Percentiles rank a stretch among this genome's conserved stretches.
phyloP scores from a whole-genome alignment of 2,113 vertebrate genomes.

The Sminthopsis crassicaudata region DNA sequence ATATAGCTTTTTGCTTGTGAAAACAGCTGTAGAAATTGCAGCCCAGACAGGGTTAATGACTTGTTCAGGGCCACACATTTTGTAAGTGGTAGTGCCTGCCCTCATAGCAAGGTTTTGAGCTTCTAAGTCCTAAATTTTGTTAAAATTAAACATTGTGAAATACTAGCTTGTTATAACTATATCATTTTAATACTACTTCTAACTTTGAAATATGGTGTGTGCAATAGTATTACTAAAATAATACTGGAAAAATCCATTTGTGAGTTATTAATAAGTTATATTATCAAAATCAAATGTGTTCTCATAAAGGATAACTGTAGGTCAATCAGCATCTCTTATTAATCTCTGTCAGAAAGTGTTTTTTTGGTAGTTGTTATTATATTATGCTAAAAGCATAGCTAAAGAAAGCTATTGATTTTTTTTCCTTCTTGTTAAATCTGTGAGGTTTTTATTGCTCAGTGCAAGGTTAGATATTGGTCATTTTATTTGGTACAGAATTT shows the following conservation, averaged over 20 bases:
- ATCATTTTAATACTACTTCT: background rate
- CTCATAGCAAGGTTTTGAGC: background rate
- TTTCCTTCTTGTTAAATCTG: background rate
- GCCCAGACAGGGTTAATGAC: no score
- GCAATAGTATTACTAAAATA: background rate
- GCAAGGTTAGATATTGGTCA: conserved; percentile 9
- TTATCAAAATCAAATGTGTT: conserved; percentile 2
- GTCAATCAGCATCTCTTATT: background rate
- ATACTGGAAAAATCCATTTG: background rate
- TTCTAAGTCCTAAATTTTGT: background rate
- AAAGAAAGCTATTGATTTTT: background rate
- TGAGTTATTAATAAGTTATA: background rate
- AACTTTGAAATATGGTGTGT: conserved; percentile 1
- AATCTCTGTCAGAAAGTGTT: background rate
- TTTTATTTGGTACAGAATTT: background rate
- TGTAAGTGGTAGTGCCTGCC: no score
- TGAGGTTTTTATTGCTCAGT: background rate
- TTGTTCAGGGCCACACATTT: no score
- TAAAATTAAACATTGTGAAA: background rate
- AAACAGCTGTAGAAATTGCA: no score
- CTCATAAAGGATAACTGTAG: background rate
- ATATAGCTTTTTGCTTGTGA: background rate
- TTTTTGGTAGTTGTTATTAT: background rate
- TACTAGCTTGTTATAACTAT: background rate
- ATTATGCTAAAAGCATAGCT: background rate